phyloP scores from a whole-genome alignment of 1,140 invertebrate genomes.

The Rhopalosiphum maidis region DNA sequence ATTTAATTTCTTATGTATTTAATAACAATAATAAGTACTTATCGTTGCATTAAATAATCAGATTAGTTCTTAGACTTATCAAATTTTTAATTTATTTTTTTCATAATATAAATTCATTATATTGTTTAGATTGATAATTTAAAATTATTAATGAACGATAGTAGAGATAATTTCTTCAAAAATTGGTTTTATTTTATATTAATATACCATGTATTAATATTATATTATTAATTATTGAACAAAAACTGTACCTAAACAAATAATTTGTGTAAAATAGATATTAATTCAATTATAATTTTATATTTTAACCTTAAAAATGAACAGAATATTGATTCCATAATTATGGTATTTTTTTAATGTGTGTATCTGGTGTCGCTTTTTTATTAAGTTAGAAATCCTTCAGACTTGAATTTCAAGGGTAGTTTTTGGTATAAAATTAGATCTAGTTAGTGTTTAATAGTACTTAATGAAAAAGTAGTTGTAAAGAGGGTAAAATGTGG shows the following conservation, averaged over 20 bases:
- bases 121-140: background rate
- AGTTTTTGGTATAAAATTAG: too few relatives aligned
- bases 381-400: background rate
- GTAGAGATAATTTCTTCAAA: background rate
- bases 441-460: too few relatives aligned
- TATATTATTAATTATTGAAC: background rate
- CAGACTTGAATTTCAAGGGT: background rate
- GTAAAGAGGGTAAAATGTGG: too few relatives aligned
- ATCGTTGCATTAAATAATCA: background rate
- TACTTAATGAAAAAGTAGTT: too few relatives aligned
- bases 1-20: background rate
- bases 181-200: background rate
- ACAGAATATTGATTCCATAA: background rate
- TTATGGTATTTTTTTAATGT: background rate
- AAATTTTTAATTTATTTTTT: background rate
- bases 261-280: too few relatives aligned
- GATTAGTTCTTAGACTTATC: background rate
- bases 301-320: background rate
- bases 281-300: background rate
- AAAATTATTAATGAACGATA: background rate
- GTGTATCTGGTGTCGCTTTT: background rate
- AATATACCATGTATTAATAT: background rate
- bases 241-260: too few relatives aligned
- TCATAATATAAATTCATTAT: background rate
- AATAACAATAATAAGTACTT: background rate